These are phyloP conservation scores for Vimba vimba DNA, from an alignment of 2,113 vertebrate species.

Conservation along the genomic window DNA sequence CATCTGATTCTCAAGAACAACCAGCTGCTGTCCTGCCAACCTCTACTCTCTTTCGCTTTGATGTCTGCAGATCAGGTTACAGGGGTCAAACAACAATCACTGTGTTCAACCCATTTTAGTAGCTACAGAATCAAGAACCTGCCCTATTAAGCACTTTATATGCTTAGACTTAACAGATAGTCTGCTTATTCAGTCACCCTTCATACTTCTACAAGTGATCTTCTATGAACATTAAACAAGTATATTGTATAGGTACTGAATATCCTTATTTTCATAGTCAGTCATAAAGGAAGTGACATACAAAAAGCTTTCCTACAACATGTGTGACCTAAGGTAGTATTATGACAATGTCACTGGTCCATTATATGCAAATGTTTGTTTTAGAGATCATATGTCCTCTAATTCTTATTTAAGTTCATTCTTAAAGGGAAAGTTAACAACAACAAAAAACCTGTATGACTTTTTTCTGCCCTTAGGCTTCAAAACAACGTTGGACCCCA, in stretches of 20 bases:
- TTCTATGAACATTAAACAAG: neutral
- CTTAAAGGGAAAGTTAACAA: too few relatives aligned
- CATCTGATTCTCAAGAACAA: slow-evolving; percentile 33
- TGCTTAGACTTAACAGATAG: neutral
- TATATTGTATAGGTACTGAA: neutral
- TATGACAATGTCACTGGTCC: neutral
- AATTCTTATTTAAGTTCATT: too few relatives aligned
- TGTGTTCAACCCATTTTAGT: neutral
- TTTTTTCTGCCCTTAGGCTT: too few relatives aligned
- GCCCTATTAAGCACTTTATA: neutral
- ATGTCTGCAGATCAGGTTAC: slow-evolving; percentile 20
- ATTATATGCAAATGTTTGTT: neutral
- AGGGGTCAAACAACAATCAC: slow-evolving; percentile 5
- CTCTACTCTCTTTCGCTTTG: neutral
- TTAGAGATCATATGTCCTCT: too few relatives aligned
- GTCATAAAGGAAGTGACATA: too few relatives aligned
- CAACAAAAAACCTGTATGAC: too few relatives aligned
- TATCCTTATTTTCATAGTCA: too few relatives aligned
- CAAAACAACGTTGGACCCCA: too few relatives aligned
- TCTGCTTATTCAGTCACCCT: neutral
- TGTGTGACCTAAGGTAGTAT: neutral
- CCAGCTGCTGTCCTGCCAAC: slow-evolving; percentile 19
- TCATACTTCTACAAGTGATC: neutral
- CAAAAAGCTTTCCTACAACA: too few relatives aligned
- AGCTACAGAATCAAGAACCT: neutral